A percentile compares a stretch with the other conserved stretches of the same genome.
Evolutionary conservation across 2,888 invertebrate species (phyloP).

Genomic region (Epiblema foenella): DNA sequence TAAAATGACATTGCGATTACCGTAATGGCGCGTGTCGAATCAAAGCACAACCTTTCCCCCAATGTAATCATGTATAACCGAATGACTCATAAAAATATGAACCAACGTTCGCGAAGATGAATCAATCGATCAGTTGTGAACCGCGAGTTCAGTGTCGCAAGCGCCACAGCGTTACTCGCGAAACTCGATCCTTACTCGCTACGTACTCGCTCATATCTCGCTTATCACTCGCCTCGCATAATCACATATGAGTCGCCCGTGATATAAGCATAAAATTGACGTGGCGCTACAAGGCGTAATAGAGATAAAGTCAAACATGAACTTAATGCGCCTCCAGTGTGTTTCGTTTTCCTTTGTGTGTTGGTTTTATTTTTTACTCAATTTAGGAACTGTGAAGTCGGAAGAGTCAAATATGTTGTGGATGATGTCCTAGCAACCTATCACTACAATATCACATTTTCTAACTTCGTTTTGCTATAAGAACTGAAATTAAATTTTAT

Average conservation of each 20-base stretch:
- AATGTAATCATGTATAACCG: slow-evolving; percentile 5
- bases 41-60: neutral
- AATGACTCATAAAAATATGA: slow-evolving; percentile 36
- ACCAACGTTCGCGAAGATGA: slow-evolving; percentile 35
- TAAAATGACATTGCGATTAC: neutral
- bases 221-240: neutral
- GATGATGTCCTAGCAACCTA: no score
- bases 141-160: slow-evolving; percentile 38
- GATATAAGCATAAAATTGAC: neutral
- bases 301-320: no score
- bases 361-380: no score
- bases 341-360: no score
- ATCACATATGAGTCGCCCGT: neutral
- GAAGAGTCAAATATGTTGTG: no score
- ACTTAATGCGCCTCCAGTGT: no score
- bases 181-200: slow-evolving; percentile 11
- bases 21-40: neutral
- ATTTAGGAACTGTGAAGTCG: no score
- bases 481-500: no score
- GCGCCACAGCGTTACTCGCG: slow-evolving; percentile 25
- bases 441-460: no score
- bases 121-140: slow-evolving; percentile 36
- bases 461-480: no score
- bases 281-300: no score
- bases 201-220: neutral